Base-by-base conservation (phyloP, 30 jellyfish, hydroid and myxozoan genomes). In the Nemopilema nomurai region DNA sequence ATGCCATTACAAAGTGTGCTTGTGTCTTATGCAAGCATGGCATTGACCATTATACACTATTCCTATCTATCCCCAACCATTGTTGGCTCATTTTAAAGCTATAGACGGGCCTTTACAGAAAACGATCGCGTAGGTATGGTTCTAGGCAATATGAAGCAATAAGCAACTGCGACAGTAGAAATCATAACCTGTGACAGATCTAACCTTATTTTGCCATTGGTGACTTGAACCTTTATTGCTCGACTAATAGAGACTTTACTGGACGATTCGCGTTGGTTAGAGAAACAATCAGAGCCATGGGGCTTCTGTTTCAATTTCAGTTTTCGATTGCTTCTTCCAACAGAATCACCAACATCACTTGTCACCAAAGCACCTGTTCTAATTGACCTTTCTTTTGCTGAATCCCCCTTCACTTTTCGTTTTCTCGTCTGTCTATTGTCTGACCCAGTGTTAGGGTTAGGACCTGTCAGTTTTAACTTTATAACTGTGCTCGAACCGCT, bases 401-500 rank as follows among this genome's bases (percentile, higher is more conserved):
- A 20, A 13, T 3, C 13, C 9, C 57, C 57, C 13, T 41, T 41
- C 32, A 3, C 17, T 64, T 21, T 21, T 4, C 74, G 6, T 26
- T 64, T 64, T 3, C 4, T 64, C 32, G 74, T 3, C 6, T 64
- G 57, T 41, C 9, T 13, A 41, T 64, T 64, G 6, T 64, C 31
- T 23, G 74, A 64, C 74, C 32, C 6, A 21, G 16, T 41, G 57
- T 41, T 41, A 28, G 70, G 77, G 25, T 28, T 28, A 1, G 66
- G 75, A 1, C 85, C 85, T 3, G 84, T 85, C 71, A 85, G 62
- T 53, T 85, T 85, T 65, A 85, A 52, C 51, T 85, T 85, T 25
- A 85, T 76, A 63, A 85, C 94, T 22, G 94, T 85, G 49, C 63
- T 83, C 20, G 92, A 71, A 49, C 57, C 57, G 13, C 57, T 41